phyloP scores from a whole-genome alignment of 2,888 invertebrate species.

The Noctuana brunneofusca region DNA sequence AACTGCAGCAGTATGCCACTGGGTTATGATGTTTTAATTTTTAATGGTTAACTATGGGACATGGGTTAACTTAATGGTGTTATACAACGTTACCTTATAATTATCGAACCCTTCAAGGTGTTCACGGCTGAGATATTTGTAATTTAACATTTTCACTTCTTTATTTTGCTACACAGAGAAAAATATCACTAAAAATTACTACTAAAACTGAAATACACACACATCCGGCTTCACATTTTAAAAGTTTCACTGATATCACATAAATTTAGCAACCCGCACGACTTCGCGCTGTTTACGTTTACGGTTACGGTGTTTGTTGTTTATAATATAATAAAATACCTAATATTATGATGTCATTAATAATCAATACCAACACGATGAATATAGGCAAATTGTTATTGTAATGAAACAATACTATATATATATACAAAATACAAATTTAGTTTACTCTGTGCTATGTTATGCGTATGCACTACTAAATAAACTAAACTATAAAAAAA shows the following conservation, averaged over 20 bases:
- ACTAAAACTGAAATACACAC: conserved; percentile 6
- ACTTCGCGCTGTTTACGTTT: not conserved
- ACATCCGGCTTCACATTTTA: conserved; percentile 12
- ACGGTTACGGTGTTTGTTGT: too few species aligned
- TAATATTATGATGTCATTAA: too few species aligned
- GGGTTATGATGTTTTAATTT: not conserved
- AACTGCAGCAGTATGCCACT: not conserved
- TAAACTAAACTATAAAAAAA: too few species aligned
- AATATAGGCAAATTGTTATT: too few species aligned
- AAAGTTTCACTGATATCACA: not conserved
- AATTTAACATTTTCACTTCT: conserved; percentile 79
- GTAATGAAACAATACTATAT: too few species aligned
- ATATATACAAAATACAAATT: too few species aligned
- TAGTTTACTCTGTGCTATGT: too few species aligned
- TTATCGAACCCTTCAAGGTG: conserved; percentile 96
- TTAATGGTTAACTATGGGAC: not conserved
- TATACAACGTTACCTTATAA: conserved; percentile 88
- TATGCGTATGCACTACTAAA: too few species aligned
- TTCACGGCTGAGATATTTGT: conserved; percentile 91
- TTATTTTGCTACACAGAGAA: conserved; percentile 30
- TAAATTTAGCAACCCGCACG: not conserved
- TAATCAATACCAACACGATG: too few species aligned
- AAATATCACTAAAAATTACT: conserved; percentile 12
- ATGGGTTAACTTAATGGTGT: too few species aligned
- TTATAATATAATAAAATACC: too few species aligned